Evolutionary conservation across 2,113 vertebrate genomes (phyloP).

Genomic region (Carassius carassius): DNA sequence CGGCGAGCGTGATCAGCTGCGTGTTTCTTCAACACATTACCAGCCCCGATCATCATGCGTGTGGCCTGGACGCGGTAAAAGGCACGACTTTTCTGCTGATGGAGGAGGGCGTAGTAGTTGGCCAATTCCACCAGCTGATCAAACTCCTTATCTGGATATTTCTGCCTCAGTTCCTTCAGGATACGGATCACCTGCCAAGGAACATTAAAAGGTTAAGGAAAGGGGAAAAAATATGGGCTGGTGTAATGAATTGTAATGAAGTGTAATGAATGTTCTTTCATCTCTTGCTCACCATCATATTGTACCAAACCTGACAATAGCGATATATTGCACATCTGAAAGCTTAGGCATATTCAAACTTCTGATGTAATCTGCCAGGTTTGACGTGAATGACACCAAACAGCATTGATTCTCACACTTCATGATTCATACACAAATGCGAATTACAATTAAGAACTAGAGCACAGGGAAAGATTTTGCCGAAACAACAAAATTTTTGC

Average conservation of each 20-base stretch:
- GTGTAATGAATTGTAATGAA: no score
- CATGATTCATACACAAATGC: not conserved
- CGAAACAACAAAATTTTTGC: not conserved
- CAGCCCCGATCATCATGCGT: constrained; percentile 88
- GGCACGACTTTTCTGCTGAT: constrained; percentile 96
- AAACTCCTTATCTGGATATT: constrained; percentile 91
- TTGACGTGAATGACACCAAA: not conserved
- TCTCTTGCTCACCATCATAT: not conserved
- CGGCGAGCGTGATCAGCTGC: constrained; percentile 82
- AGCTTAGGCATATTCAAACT: not conserved
- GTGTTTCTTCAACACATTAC: constrained; percentile 92
- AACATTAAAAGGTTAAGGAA: not conserved
- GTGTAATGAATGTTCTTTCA: not conserved
- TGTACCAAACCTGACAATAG: not conserved
- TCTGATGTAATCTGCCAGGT: not conserved
- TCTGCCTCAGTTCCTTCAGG: constrained; percentile 94
- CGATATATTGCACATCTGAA: not conserved
- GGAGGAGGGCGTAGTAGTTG: constrained; percentile 91
- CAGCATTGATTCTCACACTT: not conserved
- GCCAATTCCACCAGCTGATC: constrained; percentile 93
- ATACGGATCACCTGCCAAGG: constrained; percentile 85
- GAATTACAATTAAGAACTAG: not conserved
- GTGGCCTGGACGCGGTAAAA: constrained; percentile 84
- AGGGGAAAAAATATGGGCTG: no score
- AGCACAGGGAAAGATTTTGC: not conserved